Base-by-base conservation (phyloP, 64 coral and sea anemone species). In the Pocillopora verrucosa region DNA sequence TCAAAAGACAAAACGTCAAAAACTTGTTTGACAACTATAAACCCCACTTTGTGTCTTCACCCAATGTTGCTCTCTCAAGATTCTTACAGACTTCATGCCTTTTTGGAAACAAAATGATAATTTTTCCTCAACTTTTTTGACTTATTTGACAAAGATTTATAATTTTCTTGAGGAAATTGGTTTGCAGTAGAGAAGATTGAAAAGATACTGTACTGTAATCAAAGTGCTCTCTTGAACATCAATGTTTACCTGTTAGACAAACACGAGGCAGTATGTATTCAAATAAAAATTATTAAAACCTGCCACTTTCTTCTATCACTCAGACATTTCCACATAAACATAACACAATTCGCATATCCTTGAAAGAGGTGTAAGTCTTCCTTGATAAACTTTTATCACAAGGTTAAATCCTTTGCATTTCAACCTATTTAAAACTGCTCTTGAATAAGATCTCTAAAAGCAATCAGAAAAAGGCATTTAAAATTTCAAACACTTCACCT, bases 181-280 rank as follows among this genome's bases (percentile, higher is more conserved):
- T 51, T 51, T 51, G 41, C 41, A 51, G 41, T 51, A 51, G 41
- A 51, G 41, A 51, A 4, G 41, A 51, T 51, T 51, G 41, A 51
- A 51, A 51, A 51, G 41, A 51, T 51, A 51, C 41, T 51, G 41
- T 70, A 30, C 11, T 10, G 67, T 11, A 11, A 70, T 70, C 25
- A 11, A 20, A 70, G 25, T 77, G 36, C n/a, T 9, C 34, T 45
- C 60, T 83, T 68, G 34, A 63, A 22, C 35, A 2, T 38, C 38
- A 85, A 26, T 65, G 61, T 85, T 85, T 85, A 37, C 37, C 58
- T 65, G 5, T 65, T 15, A 85, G 16, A 14, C 65, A 85, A 85
- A 85, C 22, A 85, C 5, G 25, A 72, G 12, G 10, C 17, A 85
- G 36, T 70, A 37, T 72, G 24, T 45, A 72, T 16, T 70, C 67